phyloP scores from a whole-genome alignment of 2,888 invertebrate species.

The Nebria brevicollis region DNA sequence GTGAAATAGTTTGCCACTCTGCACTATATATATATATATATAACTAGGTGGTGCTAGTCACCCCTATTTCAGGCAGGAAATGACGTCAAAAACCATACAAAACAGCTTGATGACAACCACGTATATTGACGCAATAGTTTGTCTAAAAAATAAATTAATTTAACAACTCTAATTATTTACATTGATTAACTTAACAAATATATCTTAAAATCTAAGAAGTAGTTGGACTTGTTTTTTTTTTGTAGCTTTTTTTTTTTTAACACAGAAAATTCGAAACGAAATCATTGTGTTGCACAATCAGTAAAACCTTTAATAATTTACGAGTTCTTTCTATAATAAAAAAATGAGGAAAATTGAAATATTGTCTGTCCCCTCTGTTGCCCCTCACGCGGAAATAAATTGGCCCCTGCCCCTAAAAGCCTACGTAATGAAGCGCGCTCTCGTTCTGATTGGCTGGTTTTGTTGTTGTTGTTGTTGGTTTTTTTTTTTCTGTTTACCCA shows the following conservation, averaged over 20 bases:
- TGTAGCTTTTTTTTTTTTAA: neutral
- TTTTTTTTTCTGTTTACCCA: conserved; percentile 10
- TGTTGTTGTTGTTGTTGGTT: neutral
- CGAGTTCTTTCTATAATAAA: neutral
- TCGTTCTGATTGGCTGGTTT: neutral
- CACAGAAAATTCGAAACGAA: neutral
- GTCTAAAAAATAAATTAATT: neutral
- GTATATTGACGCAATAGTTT: neutral
- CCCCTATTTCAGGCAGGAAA: no score
- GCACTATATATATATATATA: no score
- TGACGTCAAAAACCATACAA: neutral
- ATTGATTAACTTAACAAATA: neutral
- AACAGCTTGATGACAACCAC: neutral
- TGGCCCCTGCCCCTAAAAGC: neutral
- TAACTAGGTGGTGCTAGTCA: no score
- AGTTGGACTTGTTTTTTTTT: neutral
- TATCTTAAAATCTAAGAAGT: neutral
- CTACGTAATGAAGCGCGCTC: neutral
- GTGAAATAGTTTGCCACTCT: no score
- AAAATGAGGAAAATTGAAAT: neutral
- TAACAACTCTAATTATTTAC: neutral
- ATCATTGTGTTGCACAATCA: neutral
- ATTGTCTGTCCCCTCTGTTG: neutral
- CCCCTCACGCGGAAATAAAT: neutral
- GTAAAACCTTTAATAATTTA: neutral